Percentiles rank a stretch among this genome's conserved stretches.
These are phyloP conservation scores for Prunella strophiata DNA, from an alignment of 2,797 vertebrate species.

Conservation along the genomic window DNA sequence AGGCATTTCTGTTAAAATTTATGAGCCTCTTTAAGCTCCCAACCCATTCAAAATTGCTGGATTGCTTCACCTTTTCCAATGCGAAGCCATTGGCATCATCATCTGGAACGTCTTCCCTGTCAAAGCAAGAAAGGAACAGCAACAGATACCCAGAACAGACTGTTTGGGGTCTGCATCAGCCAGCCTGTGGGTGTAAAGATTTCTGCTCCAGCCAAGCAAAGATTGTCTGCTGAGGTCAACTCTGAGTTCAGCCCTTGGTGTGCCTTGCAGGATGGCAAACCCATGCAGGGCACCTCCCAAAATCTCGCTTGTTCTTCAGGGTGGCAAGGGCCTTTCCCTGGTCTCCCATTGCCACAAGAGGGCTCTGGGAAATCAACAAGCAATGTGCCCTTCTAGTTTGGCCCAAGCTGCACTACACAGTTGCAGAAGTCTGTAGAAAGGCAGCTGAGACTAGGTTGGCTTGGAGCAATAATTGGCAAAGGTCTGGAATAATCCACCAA, in stretches of 20 bases:
- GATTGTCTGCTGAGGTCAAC: background rate
- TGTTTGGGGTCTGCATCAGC: background rate
- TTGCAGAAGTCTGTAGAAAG: background rate
- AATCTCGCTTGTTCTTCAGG: background rate
- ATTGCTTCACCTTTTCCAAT: background rate
- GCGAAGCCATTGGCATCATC: background rate
- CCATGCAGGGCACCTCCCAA: background rate
- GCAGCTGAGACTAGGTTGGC: background rate
- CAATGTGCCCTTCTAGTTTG: background rate
- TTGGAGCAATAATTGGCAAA: background rate
- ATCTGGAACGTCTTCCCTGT: background rate
- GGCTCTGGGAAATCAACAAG: constrained; percentile 17
- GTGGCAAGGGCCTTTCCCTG: background rate
- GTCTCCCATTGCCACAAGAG: constrained; percentile 39
- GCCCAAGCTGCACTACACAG: background rate
- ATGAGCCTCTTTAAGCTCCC: background rate
- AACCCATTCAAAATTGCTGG: background rate
- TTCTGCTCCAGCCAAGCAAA: background rate
- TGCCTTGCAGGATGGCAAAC: background rate
- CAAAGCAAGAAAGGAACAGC: background rate
- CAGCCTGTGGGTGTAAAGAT: background rate
- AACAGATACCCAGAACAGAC: background rate
- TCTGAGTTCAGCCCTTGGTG: background rate
- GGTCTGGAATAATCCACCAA: background rate
- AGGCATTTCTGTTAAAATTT: background rate